Conservation (phyloP, 2,797 vertebrate genomes). For the Cossypha dichroa region DNA sequence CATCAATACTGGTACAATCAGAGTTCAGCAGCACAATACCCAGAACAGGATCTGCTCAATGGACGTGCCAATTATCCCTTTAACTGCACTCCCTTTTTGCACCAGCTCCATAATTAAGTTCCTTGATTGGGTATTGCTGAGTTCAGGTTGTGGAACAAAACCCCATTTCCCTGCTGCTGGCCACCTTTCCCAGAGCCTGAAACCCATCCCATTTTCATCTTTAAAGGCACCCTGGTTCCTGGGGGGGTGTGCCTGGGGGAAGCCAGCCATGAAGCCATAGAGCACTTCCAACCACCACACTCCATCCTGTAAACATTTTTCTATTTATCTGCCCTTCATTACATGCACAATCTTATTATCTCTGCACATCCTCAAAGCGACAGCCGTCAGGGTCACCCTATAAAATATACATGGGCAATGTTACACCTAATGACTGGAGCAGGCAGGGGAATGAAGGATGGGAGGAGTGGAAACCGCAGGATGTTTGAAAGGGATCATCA, state of each 20-base stretch:
- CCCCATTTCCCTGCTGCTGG: not conserved
- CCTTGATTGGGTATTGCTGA: not conserved
- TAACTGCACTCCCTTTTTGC: not conserved
- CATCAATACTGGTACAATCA: not conserved
- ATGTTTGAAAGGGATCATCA: constrained; percentile 72
- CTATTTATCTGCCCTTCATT: constrained; percentile 78
- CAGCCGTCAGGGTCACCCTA: constrained; percentile 78
- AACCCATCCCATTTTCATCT: not conserved
- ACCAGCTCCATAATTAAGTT: not conserved
- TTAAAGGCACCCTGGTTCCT: not conserved
- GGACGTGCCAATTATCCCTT: not conserved
- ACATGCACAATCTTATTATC: constrained; percentile 77
- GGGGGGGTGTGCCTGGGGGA: not conserved
- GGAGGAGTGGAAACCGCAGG: constrained; percentile 42
- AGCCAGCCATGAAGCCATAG: constrained; percentile 36
- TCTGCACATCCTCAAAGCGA: constrained; percentile 73
- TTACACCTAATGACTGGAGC: constrained; percentile 68
- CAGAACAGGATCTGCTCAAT: not conserved
- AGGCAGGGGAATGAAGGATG: constrained; percentile 62
- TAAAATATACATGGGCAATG: constrained; percentile 74
- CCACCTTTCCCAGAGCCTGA: not conserved
- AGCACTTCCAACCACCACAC: constrained; percentile 47
- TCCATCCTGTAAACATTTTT: constrained; percentile 67
- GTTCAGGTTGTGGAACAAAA: constrained; percentile 1
- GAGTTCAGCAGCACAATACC: not conserved